Evolutionary conservation across 1,140 invertebrate genomes (phyloP).

Genomic region (Cherax destructor): DNA sequence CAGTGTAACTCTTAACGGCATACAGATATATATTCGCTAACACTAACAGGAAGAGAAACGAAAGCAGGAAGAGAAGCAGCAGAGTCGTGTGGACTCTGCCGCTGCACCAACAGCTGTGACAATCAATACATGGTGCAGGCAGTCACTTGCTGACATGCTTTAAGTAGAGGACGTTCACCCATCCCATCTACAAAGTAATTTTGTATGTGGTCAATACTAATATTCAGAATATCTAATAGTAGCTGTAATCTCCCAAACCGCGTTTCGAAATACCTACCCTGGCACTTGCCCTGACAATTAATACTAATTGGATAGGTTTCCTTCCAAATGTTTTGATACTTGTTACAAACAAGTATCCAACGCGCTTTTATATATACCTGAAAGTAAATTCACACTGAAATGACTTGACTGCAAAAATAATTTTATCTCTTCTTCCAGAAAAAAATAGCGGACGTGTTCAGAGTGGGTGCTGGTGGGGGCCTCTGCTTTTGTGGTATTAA

Average conservation of each 20-base stretch:
- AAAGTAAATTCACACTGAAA: no score
- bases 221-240: no score
- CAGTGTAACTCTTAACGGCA: no score
- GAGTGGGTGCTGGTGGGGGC: slow-evolving; percentile 49
- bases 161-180: neutral
- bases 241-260: no score
- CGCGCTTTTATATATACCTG: no score
- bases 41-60: neutral
- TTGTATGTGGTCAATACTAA: neutral
- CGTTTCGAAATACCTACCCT: no score
- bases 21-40: neutral
- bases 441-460: slow-evolving; percentile 50
- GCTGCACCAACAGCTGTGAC: slow-evolving; percentile 20
- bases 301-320: no score
- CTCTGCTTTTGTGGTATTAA: slow-evolving; percentile 63
- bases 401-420: no score
- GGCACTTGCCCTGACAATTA: no score
- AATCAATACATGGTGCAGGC: slow-evolving; percentile 51
- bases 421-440: slow-evolving; percentile 11
- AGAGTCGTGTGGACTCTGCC: neutral
- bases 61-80: neutral
- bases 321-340: no score
- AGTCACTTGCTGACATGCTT: neutral
- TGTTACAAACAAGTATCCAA: no score
- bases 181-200: neutral